Conservation (phyloP, 2,888 invertebrate species). For the Adelphocoris suturalis region DNA sequence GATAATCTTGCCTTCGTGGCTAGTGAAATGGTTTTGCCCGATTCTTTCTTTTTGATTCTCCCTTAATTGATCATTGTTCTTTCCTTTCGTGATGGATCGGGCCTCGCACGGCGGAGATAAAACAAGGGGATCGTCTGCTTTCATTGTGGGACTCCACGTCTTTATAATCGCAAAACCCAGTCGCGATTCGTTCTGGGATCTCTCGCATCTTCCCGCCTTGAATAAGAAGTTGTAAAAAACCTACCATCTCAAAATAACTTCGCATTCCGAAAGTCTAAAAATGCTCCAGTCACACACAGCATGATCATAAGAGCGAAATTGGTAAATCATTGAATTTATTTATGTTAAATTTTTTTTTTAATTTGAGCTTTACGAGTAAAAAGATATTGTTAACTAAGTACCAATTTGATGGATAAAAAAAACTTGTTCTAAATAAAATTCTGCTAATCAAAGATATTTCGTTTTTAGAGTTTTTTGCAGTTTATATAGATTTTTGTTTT, state of each 20-base stretch:
- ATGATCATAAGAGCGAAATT: too few species aligned
- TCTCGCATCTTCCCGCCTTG: neutral
- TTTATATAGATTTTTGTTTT: too few species aligned
- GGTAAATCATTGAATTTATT: too few species aligned
- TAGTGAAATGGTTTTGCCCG: constrained; percentile 36
- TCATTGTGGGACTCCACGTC: constrained; percentile 12
- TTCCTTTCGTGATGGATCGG: constrained; percentile 28
- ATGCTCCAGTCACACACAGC: neutral
- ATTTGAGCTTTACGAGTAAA: too few species aligned
- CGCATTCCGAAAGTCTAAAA: neutral
- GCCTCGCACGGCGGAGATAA: constrained; percentile 8
- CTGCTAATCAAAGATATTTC: too few species aligned
- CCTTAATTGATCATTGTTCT: constrained; percentile 49
- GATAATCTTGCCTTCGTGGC: neutral
- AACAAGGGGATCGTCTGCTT: constrained; percentile 29
- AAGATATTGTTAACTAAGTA: too few species aligned
- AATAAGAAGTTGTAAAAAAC: neutral
- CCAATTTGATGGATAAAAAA: too few species aligned
- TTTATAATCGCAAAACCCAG: neutral
- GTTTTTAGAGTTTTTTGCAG: too few species aligned
- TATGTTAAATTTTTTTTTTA: too few species aligned
- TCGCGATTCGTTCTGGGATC: neutral
- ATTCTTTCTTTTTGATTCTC: constrained; percentile 39
- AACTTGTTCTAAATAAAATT: too few species aligned
- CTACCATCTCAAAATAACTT: too few species aligned